These are phyloP conservation scores for Rotaria macrura DNA, from an alignment of 2,888 invertebrate species.

Conservation along the genomic window DNA sequence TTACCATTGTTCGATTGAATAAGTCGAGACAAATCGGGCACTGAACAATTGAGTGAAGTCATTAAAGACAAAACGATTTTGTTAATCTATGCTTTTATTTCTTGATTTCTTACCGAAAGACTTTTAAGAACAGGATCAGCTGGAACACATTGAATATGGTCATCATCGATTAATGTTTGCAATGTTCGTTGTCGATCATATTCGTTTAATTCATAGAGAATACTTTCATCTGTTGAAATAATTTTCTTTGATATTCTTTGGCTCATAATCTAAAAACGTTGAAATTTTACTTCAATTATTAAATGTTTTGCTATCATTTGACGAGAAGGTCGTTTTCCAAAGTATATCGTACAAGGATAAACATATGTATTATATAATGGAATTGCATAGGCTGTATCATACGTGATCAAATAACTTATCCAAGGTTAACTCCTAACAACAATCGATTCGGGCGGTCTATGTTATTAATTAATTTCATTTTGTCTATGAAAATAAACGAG, in stretches of 20 bases:
- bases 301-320: no score
- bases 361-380: no score
- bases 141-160: not conserved
- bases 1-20: not conserved
- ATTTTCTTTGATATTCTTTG: not conserved
- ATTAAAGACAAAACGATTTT: not conserved
- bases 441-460: no score
- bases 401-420: no score
- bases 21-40: constrained; percentile 7
- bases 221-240: not conserved
- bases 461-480: no score
- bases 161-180: not conserved
- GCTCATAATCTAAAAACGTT: not conserved
- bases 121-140: not conserved
- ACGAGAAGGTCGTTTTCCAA: no score
- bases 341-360: no score
- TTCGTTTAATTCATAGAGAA: constrained; percentile 15
- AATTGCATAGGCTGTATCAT: no score
- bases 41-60: not conserved
- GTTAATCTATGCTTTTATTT: not conserved
- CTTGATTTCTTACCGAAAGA: not conserved
- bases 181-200: not conserved
- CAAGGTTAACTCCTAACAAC: no score
- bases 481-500: no score
- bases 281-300: not conserved